These are phyloP conservation scores for Thalpophila matura DNA, from an alignment of 2,888 invertebrate genomes.

Conservation along the genomic window DNA sequence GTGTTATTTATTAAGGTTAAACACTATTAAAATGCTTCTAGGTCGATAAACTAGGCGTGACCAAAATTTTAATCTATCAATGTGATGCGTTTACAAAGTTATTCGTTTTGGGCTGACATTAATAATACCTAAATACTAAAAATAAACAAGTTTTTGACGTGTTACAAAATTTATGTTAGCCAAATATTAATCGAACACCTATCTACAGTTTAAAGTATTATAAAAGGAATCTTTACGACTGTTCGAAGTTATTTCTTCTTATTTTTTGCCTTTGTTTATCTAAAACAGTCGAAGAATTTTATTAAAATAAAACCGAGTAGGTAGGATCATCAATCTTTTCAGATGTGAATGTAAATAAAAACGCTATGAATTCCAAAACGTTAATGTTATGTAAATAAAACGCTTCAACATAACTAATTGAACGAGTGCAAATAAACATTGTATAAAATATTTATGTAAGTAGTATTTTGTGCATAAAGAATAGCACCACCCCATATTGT, in stretches of 20 bases:
- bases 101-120: slow-evolving; percentile 24
- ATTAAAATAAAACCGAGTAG: slow-evolving; percentile 18
- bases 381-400: slow-evolving; percentile 36
- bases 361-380: slow-evolving; percentile 26
- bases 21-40: slow-evolving; percentile 63
- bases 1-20: slow-evolving; percentile 70
- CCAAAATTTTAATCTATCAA: slow-evolving; percentile 36
- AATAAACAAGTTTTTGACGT: slow-evolving; percentile 47
- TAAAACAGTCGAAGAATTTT: slow-evolving; percentile 31
- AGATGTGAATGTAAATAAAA: slow-evolving; percentile 29
- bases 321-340: slow-evolving; percentile 37
- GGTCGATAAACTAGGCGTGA: slow-evolving; percentile 54
- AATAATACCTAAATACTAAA: slow-evolving; percentile 23
- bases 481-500: no score
- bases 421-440: slow-evolving; percentile 12
- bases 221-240: slow-evolving; percentile 13
- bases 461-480: no score
- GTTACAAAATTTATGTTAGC: slow-evolving; percentile 21
- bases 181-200: slow-evolving; percentile 17
- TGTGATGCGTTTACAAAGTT: slow-evolving; percentile 31
- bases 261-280: slow-evolving; percentile 12
- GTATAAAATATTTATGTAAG: background rate
- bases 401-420: slow-evolving; percentile 34
- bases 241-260: slow-evolving; percentile 7
- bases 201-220: slow-evolving; percentile 11